phyloP scores from a whole-genome alignment of 53 echinoderm and acorn worm genomes.

The Arbacia lixula region DNA sequence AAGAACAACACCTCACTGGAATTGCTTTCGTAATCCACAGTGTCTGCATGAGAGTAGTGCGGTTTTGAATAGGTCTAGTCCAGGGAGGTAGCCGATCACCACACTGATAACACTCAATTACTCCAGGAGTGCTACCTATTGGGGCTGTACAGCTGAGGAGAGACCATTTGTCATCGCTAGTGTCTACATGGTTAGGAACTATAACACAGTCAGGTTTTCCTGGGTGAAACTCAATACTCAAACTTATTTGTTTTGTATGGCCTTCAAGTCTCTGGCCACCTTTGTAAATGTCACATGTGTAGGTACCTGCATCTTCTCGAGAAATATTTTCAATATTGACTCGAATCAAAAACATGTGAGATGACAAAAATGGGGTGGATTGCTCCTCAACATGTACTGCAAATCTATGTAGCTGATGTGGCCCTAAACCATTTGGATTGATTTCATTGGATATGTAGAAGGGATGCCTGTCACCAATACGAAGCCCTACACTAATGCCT shows the following conservation, averaged over 20 bases:
- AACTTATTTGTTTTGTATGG: neutral
- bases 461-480: neutral
- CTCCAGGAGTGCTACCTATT: neutral
- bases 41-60: neutral
- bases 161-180: neutral
- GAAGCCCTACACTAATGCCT: neutral
- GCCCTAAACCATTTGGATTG: neutral
- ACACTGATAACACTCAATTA: conserved; percentile 22
- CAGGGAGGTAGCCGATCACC: neutral
- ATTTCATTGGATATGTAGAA: neutral
- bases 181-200: conserved; percentile 4
- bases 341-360: neutral
- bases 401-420: neutral
- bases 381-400: conserved; percentile 9
- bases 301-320: conserved; percentile 17
- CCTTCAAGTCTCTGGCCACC: neutral
- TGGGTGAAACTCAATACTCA: conserved; percentile 26
- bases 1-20: conserved; percentile 16
- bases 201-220: conserved; percentile 16
- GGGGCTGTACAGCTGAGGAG: conserved; percentile 8
- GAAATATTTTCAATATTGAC: conserved; percentile 5
- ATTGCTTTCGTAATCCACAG: neutral
- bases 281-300: neutral
- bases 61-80: conserved; percentile 18
- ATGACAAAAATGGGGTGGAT: neutral